Evolutionary conservation across 2,113 vertebrate genomes (phyloP).

Genomic region (Bufo bufo): DNA sequence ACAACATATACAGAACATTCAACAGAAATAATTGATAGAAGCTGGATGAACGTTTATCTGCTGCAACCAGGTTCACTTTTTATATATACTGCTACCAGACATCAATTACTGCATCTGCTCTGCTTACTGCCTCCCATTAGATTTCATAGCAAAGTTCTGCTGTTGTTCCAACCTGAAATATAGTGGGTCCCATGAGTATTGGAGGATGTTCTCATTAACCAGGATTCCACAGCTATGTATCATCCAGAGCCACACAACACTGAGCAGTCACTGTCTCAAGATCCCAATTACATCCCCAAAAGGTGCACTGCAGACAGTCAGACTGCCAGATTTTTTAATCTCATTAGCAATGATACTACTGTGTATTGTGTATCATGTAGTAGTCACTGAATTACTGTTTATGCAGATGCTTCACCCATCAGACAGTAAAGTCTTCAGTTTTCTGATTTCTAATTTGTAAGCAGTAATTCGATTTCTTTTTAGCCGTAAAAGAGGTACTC

Average conservation of each 20-base stretch:
- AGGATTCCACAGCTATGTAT: slow-evolving; percentile 13
- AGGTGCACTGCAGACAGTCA: neutral
- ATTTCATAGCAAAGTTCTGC: slow-evolving; percentile 16
- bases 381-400: neutral
- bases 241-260: slow-evolving; percentile 9
- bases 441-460: neutral
- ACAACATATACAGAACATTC: neutral
- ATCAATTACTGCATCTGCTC: slow-evolving; percentile 10
- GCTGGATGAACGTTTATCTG: neutral
- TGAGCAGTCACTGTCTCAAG: neutral
- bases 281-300: slow-evolving; percentile 8
- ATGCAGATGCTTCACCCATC: too few species aligned
- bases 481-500: too few species aligned
- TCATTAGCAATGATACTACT: neutral
- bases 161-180: slow-evolving; percentile 6
- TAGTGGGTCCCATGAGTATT: slow-evolving; percentile 9
- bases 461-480: neutral
- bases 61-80: neutral
- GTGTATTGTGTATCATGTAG: slow-evolving; percentile 8
- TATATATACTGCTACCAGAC: neutral
- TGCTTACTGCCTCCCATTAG: neutral
- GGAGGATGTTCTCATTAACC: slow-evolving; percentile 38
- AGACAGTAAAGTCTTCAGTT: neutral
- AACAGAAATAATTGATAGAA: neutral
- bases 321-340: neutral